These are phyloP conservation scores for Brachyalestes nurse DNA, from an alignment of 2,797 vertebrate genomes.

Conservation along the genomic window DNA sequence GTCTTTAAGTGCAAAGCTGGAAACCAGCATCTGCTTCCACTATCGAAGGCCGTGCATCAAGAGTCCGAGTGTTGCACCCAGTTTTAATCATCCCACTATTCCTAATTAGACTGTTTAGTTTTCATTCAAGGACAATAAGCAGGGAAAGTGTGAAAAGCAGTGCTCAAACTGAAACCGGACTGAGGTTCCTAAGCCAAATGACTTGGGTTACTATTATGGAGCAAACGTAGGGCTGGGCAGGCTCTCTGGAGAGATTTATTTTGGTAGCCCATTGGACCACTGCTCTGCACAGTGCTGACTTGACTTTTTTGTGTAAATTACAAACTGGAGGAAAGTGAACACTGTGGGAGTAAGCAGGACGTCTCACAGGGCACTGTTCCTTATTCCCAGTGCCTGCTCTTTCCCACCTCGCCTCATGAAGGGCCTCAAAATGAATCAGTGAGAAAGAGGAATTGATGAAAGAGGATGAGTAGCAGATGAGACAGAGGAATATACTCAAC, in stretches of 20 bases:
- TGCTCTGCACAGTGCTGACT: slow-evolving; percentile 74
- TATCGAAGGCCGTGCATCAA: slow-evolving; percentile 47
- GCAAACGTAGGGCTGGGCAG: slow-evolving; percentile 49
- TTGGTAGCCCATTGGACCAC: slow-evolving; percentile 64
- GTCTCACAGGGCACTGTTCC: slow-evolving; percentile 12
- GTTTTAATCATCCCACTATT: slow-evolving; percentile 44
- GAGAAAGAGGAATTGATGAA: too few species aligned
- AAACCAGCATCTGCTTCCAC: slow-evolving; percentile 61
- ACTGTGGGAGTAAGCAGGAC: slow-evolving; percentile 60
- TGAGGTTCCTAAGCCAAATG: slow-evolving; percentile 64
- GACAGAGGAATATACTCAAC: too few species aligned
- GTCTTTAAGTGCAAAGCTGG: slow-evolving; percentile 69
- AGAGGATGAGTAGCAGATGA: not conserved
- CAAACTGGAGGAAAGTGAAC: slow-evolving; percentile 67
- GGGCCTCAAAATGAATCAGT: not conserved
- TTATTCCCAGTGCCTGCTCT: not conserved
- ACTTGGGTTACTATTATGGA: slow-evolving; percentile 56
- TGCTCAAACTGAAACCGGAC: slow-evolving; percentile 59
- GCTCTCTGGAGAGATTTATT: slow-evolving; percentile 69
- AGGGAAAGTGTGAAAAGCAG: not conserved
- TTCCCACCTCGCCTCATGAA: not conserved
- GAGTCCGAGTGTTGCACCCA: not conserved
- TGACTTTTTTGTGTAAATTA: slow-evolving; percentile 68
- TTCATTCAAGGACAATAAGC: slow-evolving; percentile 39
- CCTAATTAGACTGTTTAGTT: slow-evolving; percentile 53